These are phyloP conservation scores for Phoxinus dragarum DNA, from an alignment of 2,797 vertebrate genomes.

Conservation along the genomic window DNA sequence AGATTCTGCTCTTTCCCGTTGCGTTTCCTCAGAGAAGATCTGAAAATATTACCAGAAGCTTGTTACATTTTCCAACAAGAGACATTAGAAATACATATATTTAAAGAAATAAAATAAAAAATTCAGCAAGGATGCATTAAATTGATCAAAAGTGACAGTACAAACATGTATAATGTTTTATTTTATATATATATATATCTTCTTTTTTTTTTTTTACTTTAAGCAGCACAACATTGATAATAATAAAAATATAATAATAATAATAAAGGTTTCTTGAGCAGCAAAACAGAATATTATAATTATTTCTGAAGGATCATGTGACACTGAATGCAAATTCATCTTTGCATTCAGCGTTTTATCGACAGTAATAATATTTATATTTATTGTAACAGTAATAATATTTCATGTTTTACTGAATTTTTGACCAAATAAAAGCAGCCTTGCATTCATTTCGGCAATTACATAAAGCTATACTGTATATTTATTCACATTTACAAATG, in stretches of 20 bases:
- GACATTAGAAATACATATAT: not conserved
- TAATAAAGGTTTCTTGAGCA: not conserved
- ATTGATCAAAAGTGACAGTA: not conserved
- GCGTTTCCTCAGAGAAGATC: constrained; percentile 76
- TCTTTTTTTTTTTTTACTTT: too few species aligned
- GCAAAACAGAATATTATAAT: not conserved
- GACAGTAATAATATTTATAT: too few species aligned
- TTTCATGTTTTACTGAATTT: not conserved
- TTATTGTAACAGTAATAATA: too few species aligned
- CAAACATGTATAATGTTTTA: not conserved
- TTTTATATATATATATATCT: too few species aligned
- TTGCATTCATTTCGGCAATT: not conserved
- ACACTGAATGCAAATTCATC: not conserved
- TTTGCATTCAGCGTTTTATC: too few species aligned
- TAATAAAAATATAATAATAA: not conserved
- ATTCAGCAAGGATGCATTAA: not conserved
- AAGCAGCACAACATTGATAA: not conserved
- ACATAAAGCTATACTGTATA: not conserved
- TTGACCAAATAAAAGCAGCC: not conserved
- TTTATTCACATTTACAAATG: not conserved
- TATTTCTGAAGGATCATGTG: not conserved
- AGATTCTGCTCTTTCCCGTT: constrained; percentile 80
- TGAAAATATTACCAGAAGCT: constrained; percentile 59
- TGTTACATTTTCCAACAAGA: not conserved
- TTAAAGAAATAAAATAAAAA: too few species aligned